Conservation (phyloP, 2,797 vertebrate genomes). For the Microctenopoma steveboyesi region DNA sequence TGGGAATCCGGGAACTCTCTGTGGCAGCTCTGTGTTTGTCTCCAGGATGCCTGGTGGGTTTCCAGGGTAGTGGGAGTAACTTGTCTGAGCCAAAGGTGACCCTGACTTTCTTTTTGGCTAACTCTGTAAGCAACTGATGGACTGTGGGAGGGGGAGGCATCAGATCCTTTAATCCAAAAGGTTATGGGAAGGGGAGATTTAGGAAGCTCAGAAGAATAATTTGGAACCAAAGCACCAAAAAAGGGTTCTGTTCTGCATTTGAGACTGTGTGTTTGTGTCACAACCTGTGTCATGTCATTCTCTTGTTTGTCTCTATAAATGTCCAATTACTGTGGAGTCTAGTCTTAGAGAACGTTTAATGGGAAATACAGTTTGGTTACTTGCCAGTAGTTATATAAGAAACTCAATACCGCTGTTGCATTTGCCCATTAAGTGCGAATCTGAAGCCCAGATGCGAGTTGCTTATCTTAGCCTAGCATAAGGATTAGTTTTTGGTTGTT, state of each 20-base stretch:
- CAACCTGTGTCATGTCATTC: constrained; percentile 4
- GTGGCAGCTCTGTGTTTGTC: constrained; percentile 71
- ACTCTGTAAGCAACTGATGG: constrained; percentile 74
- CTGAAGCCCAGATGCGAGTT: not conserved
- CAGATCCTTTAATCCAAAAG: constrained; percentile 58
- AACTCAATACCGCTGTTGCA: not conserved
- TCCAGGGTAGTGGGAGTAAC: constrained; percentile 75
- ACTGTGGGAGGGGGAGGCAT: constrained; percentile 63
- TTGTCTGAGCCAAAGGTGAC: constrained; percentile 67
- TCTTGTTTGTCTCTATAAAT: constrained; percentile 11
- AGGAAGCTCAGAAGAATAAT: constrained; percentile 49
- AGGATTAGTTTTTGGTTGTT: not conserved
- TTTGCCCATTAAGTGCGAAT: not conserved
- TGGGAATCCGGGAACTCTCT: constrained; percentile 63
- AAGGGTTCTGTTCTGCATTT: constrained; percentile 50
- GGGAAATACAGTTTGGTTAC: not conserved
- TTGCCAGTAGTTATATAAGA: not conserved
- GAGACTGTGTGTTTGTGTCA: constrained; percentile 19
- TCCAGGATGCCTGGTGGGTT: constrained; percentile 74
- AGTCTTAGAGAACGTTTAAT: not conserved
- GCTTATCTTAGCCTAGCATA: constrained; percentile 1
- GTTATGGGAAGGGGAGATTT: constrained; percentile 71
- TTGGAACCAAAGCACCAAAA: constrained; percentile 41
- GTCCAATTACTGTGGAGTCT: not conserved
- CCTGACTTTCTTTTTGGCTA: constrained; percentile 70